Percentiles rank a stretch among this genome's conserved stretches.
Conservation (phyloP, 2,888 invertebrate species). For the Lucinisca nassula region DNA sequence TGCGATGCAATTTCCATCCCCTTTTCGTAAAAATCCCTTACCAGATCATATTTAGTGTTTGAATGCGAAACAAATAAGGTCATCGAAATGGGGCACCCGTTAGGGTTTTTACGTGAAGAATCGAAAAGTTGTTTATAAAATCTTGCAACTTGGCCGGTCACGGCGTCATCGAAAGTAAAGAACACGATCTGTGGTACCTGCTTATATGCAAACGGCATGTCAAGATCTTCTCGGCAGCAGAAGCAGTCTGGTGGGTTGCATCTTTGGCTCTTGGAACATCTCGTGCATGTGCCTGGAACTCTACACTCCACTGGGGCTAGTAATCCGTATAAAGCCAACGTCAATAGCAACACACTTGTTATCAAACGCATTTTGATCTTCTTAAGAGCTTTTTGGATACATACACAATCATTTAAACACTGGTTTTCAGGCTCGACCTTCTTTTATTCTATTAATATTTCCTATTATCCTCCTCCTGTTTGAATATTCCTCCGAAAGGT, state of each 20-base stretch:
- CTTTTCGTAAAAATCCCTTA: constrained; percentile 78
- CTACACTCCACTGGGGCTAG: not conserved
- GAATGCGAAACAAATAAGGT: constrained; percentile 99
- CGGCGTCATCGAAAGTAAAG: constrained; percentile 84
- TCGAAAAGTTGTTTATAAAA: constrained; percentile 76
- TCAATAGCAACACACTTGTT: too few relatives aligned
- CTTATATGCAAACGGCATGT: constrained; percentile 52
- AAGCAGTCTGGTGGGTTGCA: constrained; percentile 79
- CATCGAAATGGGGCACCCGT: constrained; percentile 93
- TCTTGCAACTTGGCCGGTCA: constrained; percentile 75
- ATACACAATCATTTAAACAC: too few relatives aligned
- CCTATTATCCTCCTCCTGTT: too few relatives aligned
- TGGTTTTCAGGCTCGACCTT: too few relatives aligned
- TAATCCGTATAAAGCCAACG: not conserved
- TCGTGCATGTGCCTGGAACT: constrained; percentile 54
- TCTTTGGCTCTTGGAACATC: constrained; percentile 57
- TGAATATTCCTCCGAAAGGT: too few relatives aligned
- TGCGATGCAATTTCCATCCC: constrained; percentile 83
- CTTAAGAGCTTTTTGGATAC: too few relatives aligned
- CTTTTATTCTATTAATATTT: too few relatives aligned
- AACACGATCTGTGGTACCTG: constrained; percentile 83
- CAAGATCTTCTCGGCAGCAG: constrained; percentile 74
- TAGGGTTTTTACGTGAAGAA: constrained; percentile 89
- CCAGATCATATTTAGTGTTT: constrained; percentile 99
- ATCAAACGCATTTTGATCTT: too few relatives aligned